phyloP scores from a whole-genome alignment of 2,888 invertebrate genomes.

The Omphaloscelis lunosa region DNA sequence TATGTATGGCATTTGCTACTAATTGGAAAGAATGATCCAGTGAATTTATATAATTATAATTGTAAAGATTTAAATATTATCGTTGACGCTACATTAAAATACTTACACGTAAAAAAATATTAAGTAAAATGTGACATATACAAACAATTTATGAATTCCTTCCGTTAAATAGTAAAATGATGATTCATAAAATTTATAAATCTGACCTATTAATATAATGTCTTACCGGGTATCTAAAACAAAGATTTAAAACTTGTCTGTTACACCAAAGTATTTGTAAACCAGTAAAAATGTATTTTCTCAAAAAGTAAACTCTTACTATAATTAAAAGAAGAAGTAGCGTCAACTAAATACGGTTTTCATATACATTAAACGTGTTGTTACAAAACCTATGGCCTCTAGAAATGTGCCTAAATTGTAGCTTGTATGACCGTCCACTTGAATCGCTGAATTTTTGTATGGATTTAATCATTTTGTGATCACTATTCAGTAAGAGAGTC shows the following conservation, averaged over 20 bases:
- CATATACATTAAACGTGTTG: constrained; percentile 52
- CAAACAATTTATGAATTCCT: not conserved
- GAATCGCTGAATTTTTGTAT: constrained; percentile 40
- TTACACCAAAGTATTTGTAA: not conserved
- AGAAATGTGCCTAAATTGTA: constrained; percentile 63
- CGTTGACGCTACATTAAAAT: constrained; percentile 26
- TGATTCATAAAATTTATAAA: not conserved
- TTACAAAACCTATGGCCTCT: constrained; percentile 61
- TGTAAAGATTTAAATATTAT: constrained; percentile 15
- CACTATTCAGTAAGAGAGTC: constrained; percentile 7
- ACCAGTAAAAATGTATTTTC: not conserved
- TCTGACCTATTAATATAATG: no score
- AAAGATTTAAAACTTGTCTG: not conserved
- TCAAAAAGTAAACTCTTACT: not conserved
- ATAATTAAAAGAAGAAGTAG: constrained; percentile 7
- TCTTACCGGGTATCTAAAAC: not conserved
- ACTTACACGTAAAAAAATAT: not conserved
- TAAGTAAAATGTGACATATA: not conserved
- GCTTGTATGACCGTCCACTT: constrained; percentile 66
- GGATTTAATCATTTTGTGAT: constrained; percentile 26
- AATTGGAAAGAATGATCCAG: constrained; percentile 31
- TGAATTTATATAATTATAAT: constrained; percentile 20
- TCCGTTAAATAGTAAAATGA: not conserved
- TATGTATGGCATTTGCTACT: not conserved
- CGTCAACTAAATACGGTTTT: constrained; percentile 43